Percentiles rank a stretch among this genome's conserved stretches.
phyloP scores from a whole-genome alignment of 1,140 invertebrate genomes.

The Drosophila mojavensis region DNA sequence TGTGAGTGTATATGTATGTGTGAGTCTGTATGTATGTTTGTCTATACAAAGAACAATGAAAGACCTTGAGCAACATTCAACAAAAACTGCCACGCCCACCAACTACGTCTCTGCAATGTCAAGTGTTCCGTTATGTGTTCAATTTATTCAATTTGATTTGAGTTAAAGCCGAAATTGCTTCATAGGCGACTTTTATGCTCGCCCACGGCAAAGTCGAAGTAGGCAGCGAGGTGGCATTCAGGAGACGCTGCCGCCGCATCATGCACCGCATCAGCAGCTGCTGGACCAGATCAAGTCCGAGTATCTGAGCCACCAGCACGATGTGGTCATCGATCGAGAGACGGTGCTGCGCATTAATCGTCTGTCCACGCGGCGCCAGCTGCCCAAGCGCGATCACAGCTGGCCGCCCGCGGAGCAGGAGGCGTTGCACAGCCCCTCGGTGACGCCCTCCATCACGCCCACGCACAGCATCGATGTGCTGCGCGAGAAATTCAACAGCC shows the following conservation, averaged over 20 bases:
- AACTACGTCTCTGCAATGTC: not conserved
- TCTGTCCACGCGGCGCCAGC: conserved; percentile 62
- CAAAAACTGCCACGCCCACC: conserved; percentile 43
- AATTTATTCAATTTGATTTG: conserved; percentile 4
- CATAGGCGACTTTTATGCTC: conserved; percentile 43
- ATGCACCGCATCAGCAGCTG: conserved; percentile 71
- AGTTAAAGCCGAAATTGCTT: not conserved
- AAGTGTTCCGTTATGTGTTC: conserved; percentile 17
- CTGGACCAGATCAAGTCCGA: conserved; percentile 77
- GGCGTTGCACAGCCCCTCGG: not conserved
- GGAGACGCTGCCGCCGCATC: conserved; percentile 40
- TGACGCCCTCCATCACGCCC: not conserved
- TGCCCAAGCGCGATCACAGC: conserved; percentile 76
- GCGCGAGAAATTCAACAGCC: conserved; percentile 76
- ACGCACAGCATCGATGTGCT: conserved; percentile 65
- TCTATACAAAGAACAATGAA: conserved; percentile 11
- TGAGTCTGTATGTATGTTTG: conserved; percentile 3
- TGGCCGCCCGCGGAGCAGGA: conserved; percentile 68
- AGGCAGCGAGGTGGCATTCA: conserved; percentile 47
- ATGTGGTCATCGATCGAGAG: conserved; percentile 75
- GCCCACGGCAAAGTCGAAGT: conserved; percentile 57
- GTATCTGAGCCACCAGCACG: conserved; percentile 73
- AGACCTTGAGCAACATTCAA: conserved; percentile 55
- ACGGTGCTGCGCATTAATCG: conserved; percentile 82
- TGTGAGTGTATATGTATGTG: conserved; percentile 21